phyloP scores from a whole-genome alignment of 2,113 vertebrate species.

The Sorex fumeus region DNA sequence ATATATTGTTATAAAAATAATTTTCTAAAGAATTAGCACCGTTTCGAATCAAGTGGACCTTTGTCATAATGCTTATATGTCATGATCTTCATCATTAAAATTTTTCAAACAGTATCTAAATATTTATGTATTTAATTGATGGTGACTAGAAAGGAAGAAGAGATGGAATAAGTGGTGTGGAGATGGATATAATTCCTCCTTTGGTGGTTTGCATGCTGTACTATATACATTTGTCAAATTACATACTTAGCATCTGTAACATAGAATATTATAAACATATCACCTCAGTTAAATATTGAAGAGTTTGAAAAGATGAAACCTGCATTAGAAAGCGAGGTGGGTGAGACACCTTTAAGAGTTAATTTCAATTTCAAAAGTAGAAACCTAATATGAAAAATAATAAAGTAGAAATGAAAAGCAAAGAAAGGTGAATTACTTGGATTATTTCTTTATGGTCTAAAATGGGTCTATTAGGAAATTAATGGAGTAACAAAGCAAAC shows the following conservation, averaged over 20 bases:
- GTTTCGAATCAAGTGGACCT: background rate
- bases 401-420: background rate
- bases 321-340: background rate
- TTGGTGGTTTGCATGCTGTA: background rate
- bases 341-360: background rate
- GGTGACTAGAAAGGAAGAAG: background rate
- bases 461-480: background rate
- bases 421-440: background rate
- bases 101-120: background rate
- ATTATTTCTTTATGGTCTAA: too few relatives aligned
- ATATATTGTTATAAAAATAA: background rate
- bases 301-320: background rate
- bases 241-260: background rate
- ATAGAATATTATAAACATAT: background rate
- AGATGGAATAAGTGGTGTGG: background rate
- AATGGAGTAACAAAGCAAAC: too few relatives aligned
- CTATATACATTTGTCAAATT: background rate
- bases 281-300: background rate
- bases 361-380: background rate
- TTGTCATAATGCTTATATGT: too few relatives aligned
- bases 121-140: background rate
- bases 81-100: too few relatives aligned
- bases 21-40: slow-evolving; percentile 19
- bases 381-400: background rate
- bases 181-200: background rate